These are phyloP conservation scores for Cheirogaleus major DNA, from an alignment of 2,797 vertebrate genomes.

Conservation along the genomic window DNA sequence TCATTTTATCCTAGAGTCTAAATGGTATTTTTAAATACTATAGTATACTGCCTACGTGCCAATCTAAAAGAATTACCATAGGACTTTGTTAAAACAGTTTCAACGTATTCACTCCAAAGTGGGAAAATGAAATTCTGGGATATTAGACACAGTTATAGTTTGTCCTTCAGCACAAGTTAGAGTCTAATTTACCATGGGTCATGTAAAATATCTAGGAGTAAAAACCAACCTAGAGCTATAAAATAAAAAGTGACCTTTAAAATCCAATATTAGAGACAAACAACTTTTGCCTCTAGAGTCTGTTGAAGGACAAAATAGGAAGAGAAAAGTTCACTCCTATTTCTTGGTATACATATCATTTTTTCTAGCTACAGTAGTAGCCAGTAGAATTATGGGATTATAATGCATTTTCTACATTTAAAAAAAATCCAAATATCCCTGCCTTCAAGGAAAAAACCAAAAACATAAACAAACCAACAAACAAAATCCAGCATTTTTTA, in stretches of 20 bases:
- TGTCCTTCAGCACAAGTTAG: conserved; percentile 73
- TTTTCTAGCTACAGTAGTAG: neutral
- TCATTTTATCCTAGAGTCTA: neutral
- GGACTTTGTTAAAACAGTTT: neutral
- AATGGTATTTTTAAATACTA: neutral
- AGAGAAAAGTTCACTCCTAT: conserved; percentile 43
- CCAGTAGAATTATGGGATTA: neutral
- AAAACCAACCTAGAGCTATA: conserved; percentile 72
- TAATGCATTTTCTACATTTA: neutral
- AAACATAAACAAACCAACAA: neutral
- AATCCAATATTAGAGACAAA: conserved; percentile 75
- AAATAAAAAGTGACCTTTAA: conserved; percentile 79
- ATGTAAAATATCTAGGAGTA: conserved; percentile 76
- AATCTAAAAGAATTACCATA: conserved; percentile 23
- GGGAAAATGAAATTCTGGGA: conserved; percentile 51
- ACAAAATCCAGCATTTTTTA: neutral
- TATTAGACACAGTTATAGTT: conserved; percentile 63
- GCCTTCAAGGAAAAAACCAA: neutral
- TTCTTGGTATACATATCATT: neutral
- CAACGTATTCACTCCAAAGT: conserved; percentile 14
- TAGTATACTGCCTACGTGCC: neutral
- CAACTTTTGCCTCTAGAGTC: conserved; percentile 64
- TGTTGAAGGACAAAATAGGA: conserved; percentile 69
- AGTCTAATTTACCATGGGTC: conserved; percentile 75
- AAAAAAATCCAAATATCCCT: neutral